phyloP scores from a whole-genome alignment of 2,113 vertebrate species.

The Erpornis zantholeuca region DNA sequence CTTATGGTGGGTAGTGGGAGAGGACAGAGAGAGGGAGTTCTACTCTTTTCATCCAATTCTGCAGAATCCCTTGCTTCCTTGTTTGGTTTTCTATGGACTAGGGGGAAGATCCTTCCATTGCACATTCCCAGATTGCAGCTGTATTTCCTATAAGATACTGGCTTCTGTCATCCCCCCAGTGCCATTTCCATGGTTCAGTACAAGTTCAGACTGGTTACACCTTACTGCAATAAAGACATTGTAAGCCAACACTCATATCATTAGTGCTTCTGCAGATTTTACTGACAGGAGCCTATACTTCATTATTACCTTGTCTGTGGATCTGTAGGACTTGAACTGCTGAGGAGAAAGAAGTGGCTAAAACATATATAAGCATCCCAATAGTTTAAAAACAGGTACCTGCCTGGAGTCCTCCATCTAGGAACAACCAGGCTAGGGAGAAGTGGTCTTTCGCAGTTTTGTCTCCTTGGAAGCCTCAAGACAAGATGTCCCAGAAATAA shows the following conservation, averaged over 20 bases:
- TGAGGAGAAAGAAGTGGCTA: neutral
- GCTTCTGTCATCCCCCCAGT: neutral
- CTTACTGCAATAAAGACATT: neutral
- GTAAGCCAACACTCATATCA: neutral
- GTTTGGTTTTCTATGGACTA: neutral
- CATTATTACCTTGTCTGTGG: neutral
- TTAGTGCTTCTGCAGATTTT: neutral
- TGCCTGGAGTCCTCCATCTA: neutral
- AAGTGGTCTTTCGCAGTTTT: neutral
- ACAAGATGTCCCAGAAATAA: neutral
- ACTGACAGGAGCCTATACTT: neutral
- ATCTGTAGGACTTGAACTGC: neutral
- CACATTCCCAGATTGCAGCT: neutral
- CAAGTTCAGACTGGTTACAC: neutral
- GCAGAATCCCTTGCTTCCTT: neutral
- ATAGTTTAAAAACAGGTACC: neutral
- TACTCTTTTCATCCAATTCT: neutral
- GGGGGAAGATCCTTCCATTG: neutral
- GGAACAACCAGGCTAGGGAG: neutral
- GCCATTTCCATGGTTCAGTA: neutral
- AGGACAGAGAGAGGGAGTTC: fast-evolving
- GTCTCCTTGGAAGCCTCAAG: neutral
- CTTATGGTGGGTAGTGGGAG: fast-evolving
- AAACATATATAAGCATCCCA: neutral
- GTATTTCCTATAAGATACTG: neutral